phyloP scores from a whole-genome alignment of 2,113 vertebrate species.

The Notothenia rossii region DNA sequence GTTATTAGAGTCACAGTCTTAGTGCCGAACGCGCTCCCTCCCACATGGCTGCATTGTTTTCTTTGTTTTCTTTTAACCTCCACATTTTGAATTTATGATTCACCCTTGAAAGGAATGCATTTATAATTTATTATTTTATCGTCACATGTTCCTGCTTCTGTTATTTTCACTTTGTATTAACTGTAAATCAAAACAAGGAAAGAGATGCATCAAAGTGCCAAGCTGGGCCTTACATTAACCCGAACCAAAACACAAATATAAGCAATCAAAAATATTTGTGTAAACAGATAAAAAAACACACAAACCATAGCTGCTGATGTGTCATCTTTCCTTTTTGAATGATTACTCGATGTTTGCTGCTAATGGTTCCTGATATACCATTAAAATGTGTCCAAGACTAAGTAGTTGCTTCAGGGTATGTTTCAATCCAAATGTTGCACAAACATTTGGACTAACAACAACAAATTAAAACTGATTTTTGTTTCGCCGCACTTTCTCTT shows the following conservation, averaged over 20 bases:
- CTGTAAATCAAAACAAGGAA: constrained; percentile 31
- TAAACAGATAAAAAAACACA: background rate
- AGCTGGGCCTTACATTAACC: background rate
- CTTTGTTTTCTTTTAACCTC: constrained; percentile 12
- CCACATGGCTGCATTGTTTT: background rate
- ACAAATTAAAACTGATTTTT: constrained; percentile 35
- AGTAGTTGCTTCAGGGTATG: background rate
- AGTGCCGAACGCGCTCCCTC: background rate
- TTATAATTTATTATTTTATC: constrained; percentile 41
- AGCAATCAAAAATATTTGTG: background rate
- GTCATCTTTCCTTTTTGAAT: background rate
- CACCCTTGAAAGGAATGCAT: constrained; percentile 21
- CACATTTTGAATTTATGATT: constrained; percentile 30
- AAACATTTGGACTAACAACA: background rate
- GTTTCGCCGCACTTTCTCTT: background rate
- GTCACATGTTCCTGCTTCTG: background rate
- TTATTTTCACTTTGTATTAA: constrained; percentile 19
- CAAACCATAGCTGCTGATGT: background rate
- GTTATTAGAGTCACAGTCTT: constrained; percentile 21
- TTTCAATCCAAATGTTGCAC: background rate
- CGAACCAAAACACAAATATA: background rate
- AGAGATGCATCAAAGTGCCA: background rate
- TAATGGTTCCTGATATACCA: background rate
- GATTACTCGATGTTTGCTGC: background rate
- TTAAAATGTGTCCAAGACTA: background rate